Percentiles rank a stretch among this genome's conserved stretches.
Conservation (phyloP, 2,113 vertebrate species). For the Crotophaga sulcirostris region DNA sequence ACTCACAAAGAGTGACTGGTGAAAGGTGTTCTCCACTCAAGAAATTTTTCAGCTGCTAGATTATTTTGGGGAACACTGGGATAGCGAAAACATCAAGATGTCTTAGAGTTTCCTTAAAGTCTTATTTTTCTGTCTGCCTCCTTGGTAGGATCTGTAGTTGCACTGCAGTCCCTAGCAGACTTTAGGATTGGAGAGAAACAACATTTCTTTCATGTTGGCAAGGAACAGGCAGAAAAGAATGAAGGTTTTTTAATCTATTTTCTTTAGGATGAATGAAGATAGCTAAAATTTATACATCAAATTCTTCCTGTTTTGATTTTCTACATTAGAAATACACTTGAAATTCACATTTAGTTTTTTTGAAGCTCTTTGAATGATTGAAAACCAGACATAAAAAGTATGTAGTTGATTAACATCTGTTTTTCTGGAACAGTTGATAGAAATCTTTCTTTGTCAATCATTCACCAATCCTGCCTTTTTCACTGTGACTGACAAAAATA, state of each 20-base stretch:
- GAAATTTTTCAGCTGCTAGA: not conserved
- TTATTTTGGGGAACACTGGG: not conserved
- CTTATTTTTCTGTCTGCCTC: not conserved
- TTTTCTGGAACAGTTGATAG: not conserved
- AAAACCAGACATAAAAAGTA: not conserved
- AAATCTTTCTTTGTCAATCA: not conserved
- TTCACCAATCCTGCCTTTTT: not conserved
- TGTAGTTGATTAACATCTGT: constrained; percentile 27
- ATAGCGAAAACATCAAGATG: not conserved
- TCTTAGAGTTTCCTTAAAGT: not conserved
- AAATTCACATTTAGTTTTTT: not conserved
- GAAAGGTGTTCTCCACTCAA: not conserved
- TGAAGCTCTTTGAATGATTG: not conserved
- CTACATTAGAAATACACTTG: not conserved
- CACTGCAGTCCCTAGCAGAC: not conserved
- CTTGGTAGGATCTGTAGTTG: not conserved
- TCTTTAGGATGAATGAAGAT: not conserved
- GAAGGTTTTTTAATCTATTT: not conserved
- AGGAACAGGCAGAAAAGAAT: not conserved
- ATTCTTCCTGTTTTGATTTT: constrained; percentile 18
- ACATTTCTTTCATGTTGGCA: not conserved
- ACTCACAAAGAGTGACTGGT: not conserved
- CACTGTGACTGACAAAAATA: not conserved
- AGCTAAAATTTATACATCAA: not conserved
- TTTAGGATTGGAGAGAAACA: not conserved